Conservation (phyloP, 2,797 vertebrate genomes). For the Brachyrhaphis roseni region DNA sequence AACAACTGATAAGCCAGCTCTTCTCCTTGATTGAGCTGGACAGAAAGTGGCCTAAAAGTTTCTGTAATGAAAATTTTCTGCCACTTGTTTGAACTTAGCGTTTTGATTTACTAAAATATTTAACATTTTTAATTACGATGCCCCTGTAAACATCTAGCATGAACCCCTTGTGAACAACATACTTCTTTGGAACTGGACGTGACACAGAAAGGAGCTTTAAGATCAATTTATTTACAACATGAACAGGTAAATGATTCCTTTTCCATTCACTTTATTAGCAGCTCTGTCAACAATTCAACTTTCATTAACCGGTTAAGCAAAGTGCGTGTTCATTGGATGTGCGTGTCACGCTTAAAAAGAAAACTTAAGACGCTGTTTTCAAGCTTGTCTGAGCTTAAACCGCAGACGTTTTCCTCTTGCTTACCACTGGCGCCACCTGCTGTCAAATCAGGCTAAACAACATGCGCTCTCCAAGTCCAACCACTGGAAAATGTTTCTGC, state of each 20-base stretch:
- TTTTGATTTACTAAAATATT: not conserved
- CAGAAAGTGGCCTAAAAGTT: not conserved
- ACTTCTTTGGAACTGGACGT: not conserved
- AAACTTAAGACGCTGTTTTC: not conserved
- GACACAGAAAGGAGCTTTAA: slow-evolving; percentile 1
- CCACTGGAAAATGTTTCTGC: not conserved
- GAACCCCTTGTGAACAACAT: not conserved
- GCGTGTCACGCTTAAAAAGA: not conserved
- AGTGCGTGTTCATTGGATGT: not conserved
- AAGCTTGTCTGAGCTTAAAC: slow-evolving; percentile 10
- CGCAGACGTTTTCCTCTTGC: not conserved
- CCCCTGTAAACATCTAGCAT: not conserved
- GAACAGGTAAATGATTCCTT: slow-evolving; percentile 8
- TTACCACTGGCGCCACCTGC: slow-evolving; percentile 42
- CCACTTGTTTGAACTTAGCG: too few relatives aligned
- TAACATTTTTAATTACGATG: not conserved
- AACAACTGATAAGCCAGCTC: not conserved
- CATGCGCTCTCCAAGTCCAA: not conserved
- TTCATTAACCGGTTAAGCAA: not conserved
- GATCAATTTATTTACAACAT: slow-evolving; percentile 5
- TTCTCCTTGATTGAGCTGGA: too few relatives aligned
- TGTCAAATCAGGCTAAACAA: not conserved
- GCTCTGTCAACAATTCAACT: slow-evolving; percentile 7
- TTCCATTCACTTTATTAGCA: slow-evolving; percentile 27
- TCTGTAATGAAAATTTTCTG: not conserved